phyloP scores from a whole-genome alignment of 2,113 vertebrate genomes.

The Eidolon helvum region DNA sequence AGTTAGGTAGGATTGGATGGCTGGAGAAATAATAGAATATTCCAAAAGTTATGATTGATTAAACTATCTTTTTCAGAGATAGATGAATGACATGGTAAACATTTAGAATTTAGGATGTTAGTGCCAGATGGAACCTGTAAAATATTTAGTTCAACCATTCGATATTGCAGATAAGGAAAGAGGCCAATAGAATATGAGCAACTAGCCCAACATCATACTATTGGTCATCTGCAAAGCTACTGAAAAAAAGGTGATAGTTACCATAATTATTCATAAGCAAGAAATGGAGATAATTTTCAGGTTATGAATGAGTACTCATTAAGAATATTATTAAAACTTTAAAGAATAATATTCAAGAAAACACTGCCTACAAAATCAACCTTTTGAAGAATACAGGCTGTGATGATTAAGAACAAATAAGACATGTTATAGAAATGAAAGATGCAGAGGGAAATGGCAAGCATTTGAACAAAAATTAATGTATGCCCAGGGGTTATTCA shows the following conservation, averaged over 20 bases:
- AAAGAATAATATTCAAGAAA: conserved; percentile 16
- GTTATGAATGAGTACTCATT: background rate
- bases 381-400: background rate
- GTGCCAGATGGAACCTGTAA: background rate
- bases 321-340: background rate
- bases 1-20: background rate
- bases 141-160: background rate
- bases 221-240: background rate
- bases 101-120: conserved; percentile 21
- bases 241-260: background rate
- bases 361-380: background rate
- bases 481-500: conserved; percentile 41
- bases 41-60: background rate
- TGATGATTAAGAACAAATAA: conserved; percentile 20
- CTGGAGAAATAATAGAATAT: background rate
- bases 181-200: background rate
- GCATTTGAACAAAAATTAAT: conserved; percentile 64
- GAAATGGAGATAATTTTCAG: background rate
- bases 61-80: background rate
- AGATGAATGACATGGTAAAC: background rate
- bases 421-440: conserved; percentile 22
- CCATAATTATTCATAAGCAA: background rate
- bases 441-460: conserved; percentile 50
- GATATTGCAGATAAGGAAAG: background rate
- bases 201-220: background rate